Evolutionary conservation across 2,888 invertebrate genomes (phyloP).

Genomic region (Urechis unicinctus): DNA sequence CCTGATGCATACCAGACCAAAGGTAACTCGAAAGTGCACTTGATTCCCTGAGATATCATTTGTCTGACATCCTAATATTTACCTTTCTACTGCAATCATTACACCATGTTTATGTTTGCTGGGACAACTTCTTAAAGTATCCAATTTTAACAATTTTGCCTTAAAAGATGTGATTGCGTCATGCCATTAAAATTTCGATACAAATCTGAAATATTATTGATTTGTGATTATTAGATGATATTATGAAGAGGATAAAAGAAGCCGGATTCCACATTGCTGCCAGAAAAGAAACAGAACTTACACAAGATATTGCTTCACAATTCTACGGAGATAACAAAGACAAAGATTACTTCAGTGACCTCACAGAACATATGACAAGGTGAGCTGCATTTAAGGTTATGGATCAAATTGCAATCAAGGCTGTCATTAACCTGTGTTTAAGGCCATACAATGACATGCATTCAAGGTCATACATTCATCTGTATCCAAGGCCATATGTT

Average conservation of each 20-base stretch:
- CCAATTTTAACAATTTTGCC: too few species aligned
- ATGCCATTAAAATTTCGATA: too few species aligned
- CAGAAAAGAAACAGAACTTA: conserved; percentile 41
- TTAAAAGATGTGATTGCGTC: too few species aligned
- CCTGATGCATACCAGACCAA: conserved; percentile 44
- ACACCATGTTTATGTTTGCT: too few species aligned
- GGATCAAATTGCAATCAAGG: too few species aligned
- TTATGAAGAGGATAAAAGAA: conserved; percentile 45
- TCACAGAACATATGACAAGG: conserved; percentile 46
- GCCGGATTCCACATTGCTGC: conserved; percentile 49
- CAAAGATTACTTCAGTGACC: conserved; percentile 42
- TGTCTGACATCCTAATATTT: not conserved
- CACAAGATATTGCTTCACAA: conserved; percentile 36
- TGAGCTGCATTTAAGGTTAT: too few species aligned
- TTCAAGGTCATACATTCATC: too few species aligned
- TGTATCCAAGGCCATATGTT: too few species aligned
- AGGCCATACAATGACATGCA: too few species aligned
- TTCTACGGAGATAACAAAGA: conserved; percentile 42
- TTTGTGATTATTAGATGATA: conserved; percentile 35
- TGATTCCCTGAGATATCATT: not conserved
- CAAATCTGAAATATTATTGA: not conserved
- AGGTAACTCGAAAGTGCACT: conserved; percentile 25
- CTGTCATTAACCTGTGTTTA: too few species aligned
- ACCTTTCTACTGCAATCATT: too few species aligned
- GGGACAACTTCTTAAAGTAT: too few species aligned